phyloP scores from a whole-genome alignment of 1,140 invertebrate genomes.

The Tetraneura akinire region DNA sequence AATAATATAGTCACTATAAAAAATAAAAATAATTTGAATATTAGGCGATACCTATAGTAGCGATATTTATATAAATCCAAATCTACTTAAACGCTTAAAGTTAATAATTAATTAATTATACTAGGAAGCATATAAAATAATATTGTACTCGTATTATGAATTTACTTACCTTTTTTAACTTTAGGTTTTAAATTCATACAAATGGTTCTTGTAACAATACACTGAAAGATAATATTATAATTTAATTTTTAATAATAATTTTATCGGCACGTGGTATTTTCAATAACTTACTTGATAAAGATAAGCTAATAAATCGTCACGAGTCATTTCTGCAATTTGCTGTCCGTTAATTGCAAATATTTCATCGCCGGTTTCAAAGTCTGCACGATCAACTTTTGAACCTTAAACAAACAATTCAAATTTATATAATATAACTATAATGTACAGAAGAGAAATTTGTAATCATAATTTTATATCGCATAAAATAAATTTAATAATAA shows the following conservation, averaged over 20 bases:
- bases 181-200: conserved; percentile 34
- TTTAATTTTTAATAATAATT: not conserved
- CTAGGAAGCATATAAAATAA: not conserved
- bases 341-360: conserved; percentile 47
- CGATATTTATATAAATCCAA: not conserved
- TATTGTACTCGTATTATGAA: not conserved
- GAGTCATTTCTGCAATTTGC: conserved; percentile 45
- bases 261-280: not conserved
- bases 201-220: conserved; percentile 34
- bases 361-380: conserved; percentile 47
- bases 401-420: not conserved
- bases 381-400: conserved; percentile 36
- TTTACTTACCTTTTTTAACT: conserved; percentile 20
- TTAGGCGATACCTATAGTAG: too few species aligned
- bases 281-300: conserved; percentile 35
- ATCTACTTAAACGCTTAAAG: not conserved
- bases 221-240: conserved; percentile 28
- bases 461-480: too few species aligned
- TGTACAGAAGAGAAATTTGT: too few species aligned
- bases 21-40: not conserved
- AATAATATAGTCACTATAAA: too few species aligned
- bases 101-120: not conserved
- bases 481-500: too few species aligned
- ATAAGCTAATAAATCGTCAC: conserved; percentile 37
- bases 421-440: too few species aligned